These are phyloP conservation scores for Eurytoma californica DNA, from an alignment of 2,888 invertebrate genomes.

Conservation along the genomic window DNA sequence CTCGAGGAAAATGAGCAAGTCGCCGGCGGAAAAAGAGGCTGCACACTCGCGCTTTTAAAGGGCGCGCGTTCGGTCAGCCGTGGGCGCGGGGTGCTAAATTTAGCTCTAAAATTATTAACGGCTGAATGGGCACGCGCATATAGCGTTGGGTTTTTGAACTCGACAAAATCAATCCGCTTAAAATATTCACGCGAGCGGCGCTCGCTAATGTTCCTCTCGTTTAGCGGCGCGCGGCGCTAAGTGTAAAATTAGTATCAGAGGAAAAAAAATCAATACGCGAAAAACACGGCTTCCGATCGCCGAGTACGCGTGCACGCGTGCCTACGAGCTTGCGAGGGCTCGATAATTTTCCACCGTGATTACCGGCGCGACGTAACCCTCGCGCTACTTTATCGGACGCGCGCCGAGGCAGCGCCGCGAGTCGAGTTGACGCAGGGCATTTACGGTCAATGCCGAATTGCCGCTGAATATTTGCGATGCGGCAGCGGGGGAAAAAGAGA, in stretches of 20 bases:
- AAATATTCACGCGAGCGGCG: slow-evolving; percentile 26
- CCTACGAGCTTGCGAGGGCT: background rate
- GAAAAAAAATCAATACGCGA: slow-evolving; percentile 32
- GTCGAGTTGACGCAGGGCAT: background rate
- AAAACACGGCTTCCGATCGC: no score
- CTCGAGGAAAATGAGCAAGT: no score
- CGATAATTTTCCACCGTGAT: slow-evolving; percentile 31
- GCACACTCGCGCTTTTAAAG: no score
- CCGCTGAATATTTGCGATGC: slow-evolving; percentile 8
- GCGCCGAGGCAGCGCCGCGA: background rate
- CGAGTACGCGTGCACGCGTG: background rate
- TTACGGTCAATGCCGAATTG: slow-evolving; percentile 28
- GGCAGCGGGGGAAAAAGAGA: no score
- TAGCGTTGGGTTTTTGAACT: slow-evolving; percentile 23
- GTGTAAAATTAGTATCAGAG: slow-evolving; percentile 37
- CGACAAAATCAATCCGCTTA: slow-evolving; percentile 29
- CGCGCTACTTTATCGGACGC: slow-evolving; percentile 3
- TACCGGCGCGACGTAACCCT: background rate
- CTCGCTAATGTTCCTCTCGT: slow-evolving; percentile 1
- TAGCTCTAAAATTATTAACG: slow-evolving; percentile 6
- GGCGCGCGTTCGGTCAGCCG: no score
- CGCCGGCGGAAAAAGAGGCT: no score
- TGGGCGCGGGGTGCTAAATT: no score
- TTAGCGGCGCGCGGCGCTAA: slow-evolving; percentile 12
- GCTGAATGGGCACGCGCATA: background rate